These are phyloP conservation scores for Ctenopoma kingsleyae DNA, from an alignment of 2,797 vertebrate species.

Conservation along the genomic window DNA sequence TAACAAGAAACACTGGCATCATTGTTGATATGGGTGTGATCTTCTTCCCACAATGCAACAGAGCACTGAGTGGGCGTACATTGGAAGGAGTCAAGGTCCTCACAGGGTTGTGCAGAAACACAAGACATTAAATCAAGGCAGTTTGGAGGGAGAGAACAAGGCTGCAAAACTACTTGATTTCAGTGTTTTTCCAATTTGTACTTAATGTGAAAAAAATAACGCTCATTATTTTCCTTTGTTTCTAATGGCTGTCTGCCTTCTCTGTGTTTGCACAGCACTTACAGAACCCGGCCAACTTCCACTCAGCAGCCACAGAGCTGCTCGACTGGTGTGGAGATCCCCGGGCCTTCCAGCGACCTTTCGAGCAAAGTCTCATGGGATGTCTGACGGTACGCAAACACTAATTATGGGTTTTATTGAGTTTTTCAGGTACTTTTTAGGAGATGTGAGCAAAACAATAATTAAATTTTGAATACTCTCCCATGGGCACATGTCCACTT, in stretches of 20 bases:
- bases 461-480: constrained; percentile 51
- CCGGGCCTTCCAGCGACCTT: constrained; percentile 97
- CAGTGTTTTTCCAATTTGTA: constrained; percentile 73
- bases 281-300: constrained; percentile 99
- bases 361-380: constrained; percentile 99
- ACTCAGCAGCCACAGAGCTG: constrained; percentile 98
- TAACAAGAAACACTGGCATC: constrained; percentile 82
- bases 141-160: constrained; percentile 43
- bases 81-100: constrained; percentile 79
- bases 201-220: constrained; percentile 46
- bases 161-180: constrained; percentile 62
- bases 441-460: constrained; percentile 65
- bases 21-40: constrained; percentile 82
- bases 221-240: constrained; percentile 65
- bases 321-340: constrained; percentile 99
- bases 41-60: constrained; percentile 83
- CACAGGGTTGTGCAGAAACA: constrained; percentile 78
- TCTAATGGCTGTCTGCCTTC: constrained; percentile 60
- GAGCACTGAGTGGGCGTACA: constrained; percentile 73
- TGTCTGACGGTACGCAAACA: constrained; percentile 94
- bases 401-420: constrained; percentile 70
- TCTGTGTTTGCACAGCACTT: constrained; percentile 90
- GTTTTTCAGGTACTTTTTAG: constrained; percentile 73
- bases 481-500: constrained; percentile 35
- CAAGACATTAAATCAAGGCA: constrained; percentile 70